Percentiles rank a stretch among this genome's conserved stretches.
Evolutionary conservation across 2,888 invertebrate genomes (phyloP).

Genomic region (Opisthograptis luteolata): DNA sequence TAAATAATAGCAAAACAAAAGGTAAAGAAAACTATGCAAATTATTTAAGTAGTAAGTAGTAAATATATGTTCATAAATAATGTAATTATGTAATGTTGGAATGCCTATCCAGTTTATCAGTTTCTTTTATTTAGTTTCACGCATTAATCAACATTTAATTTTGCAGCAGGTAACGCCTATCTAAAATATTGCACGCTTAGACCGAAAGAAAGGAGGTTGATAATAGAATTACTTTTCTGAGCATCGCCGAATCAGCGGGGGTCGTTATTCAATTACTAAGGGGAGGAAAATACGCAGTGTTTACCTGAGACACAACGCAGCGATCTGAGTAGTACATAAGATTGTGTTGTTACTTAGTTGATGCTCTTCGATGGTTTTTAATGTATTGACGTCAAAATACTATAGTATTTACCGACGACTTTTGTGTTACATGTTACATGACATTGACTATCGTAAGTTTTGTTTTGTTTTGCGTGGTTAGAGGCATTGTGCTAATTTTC

Average conservation of each 20-base stretch:
- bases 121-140: not conserved
- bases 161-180: slow-evolving; percentile 31
- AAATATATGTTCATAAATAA: too few species aligned
- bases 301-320: slow-evolving; percentile 53
- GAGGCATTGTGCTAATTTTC: too few species aligned
- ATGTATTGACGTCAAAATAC: too few species aligned
- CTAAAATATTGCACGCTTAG: slow-evolving; percentile 56
- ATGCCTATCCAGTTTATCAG: not conserved
- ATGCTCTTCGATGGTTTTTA: too few species aligned
- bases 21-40: too few species aligned
- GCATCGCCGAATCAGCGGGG: slow-evolving; percentile 67
- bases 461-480: too few species aligned
- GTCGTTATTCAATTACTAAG: slow-evolving; percentile 76
- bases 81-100: too few species aligned
- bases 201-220: slow-evolving; percentile 52
- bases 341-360: not conserved
- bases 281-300: slow-evolving; percentile 65
- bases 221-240: slow-evolving; percentile 74
- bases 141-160: slow-evolving; percentile 7
- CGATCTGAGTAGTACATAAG: slow-evolving; percentile 1
- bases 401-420: too few species aligned
- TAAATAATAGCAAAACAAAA: too few species aligned
- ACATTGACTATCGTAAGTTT: too few species aligned
- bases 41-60: too few species aligned
- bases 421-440: too few species aligned